Percentiles rank a stretch among this genome's conserved stretches.
Conservation (phyloP, 2,797 vertebrate genomes). For the Rhabdophis nuchalis region DNA sequence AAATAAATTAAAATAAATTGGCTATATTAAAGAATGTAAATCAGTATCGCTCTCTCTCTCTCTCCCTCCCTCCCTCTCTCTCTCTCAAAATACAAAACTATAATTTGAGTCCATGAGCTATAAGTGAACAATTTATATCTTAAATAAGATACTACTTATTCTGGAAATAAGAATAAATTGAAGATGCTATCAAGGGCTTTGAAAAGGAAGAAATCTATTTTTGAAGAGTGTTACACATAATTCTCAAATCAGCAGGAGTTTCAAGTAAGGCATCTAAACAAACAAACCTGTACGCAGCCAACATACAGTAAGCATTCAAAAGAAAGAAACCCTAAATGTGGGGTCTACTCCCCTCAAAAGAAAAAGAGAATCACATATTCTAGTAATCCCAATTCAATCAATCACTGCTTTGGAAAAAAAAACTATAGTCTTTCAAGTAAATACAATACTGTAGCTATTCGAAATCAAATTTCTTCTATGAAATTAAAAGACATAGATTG, state of each 20-base stretch:
- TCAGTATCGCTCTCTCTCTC: too few species aligned
- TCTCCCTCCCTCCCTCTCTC: too few species aligned
- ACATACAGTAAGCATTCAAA: background rate
- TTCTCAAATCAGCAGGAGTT: background rate
- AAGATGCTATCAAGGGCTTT: constrained; percentile 12
- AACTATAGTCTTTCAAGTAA: background rate
- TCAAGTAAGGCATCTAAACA: background rate
- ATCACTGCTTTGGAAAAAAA: background rate
- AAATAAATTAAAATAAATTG: background rate
- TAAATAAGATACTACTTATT: constrained; percentile 26
- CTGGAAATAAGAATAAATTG: constrained; percentile 34
- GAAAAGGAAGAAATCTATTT: background rate
- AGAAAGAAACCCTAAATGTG: background rate
- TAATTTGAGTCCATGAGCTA: constrained; percentile 17
- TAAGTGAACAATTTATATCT: constrained; percentile 19
- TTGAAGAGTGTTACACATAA: background rate
- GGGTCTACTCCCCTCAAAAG: background rate
- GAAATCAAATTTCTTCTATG: background rate
- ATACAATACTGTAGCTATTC: background rate
- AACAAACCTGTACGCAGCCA: background rate
- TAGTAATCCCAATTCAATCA: background rate
- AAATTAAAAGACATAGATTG: background rate
- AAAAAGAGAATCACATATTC: background rate
- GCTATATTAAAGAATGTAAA: background rate
- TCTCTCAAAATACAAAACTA: too few species aligned